Conservation (phyloP, 2,113 vertebrate species). For the Alaudala cheleensis region DNA sequence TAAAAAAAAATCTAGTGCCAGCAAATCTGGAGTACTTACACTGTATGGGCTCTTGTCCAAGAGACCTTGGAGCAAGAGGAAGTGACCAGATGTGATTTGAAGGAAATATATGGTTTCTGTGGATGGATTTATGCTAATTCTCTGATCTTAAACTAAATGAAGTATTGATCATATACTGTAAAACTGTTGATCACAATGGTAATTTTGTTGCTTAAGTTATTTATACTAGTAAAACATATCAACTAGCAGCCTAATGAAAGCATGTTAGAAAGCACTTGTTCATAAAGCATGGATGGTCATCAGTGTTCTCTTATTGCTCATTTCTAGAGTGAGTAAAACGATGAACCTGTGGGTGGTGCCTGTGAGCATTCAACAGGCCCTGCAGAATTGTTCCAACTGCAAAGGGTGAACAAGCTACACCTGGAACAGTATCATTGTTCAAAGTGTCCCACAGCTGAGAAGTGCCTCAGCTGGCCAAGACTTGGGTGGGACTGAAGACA, state of each 20-base stretch:
- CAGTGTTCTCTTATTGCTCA: neutral
- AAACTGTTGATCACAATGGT: neutral
- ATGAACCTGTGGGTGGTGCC: neutral
- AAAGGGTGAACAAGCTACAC: neutral
- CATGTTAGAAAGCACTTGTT: neutral
- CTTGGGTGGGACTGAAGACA: neutral
- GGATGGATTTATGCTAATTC: neutral
- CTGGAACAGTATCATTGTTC: neutral
- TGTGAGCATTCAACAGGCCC: neutral
- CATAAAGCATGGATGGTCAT: neutral
- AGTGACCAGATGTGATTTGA: neutral
- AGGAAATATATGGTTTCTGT: neutral
- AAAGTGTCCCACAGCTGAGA: neutral
- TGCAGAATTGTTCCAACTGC: neutral
- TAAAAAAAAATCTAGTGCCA: neutral
- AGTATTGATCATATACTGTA: neutral
- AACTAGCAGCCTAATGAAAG: neutral
- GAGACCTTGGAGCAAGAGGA: neutral
- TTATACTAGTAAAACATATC: neutral
- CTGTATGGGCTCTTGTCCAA: neutral
- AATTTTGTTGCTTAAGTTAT: neutral
- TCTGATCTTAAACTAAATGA: neutral
- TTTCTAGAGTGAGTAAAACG: neutral
- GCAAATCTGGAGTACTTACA: neutral
- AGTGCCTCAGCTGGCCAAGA: neutral